Evolutionary conservation across 2,888 invertebrate genomes (phyloP), one percentile per base, ranked within the genome.

Genomic region (Sceliomorpha sp.): DNA sequence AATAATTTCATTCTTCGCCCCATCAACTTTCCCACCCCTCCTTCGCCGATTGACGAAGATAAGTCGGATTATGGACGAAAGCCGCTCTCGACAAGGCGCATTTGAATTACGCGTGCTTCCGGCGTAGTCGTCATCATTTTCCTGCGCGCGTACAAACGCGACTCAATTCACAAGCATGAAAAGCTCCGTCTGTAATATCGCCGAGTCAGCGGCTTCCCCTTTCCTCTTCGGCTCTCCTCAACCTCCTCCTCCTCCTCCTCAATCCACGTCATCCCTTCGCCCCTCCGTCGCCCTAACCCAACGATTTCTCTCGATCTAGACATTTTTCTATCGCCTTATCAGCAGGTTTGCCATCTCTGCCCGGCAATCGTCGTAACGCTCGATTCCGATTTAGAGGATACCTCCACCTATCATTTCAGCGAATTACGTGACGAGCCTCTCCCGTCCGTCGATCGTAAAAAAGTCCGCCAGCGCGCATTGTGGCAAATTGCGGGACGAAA

Each of bases 321-420:
- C 63, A 64, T 64, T 64, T 64, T 64, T 50, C 64, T 56, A 64
- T 56, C 64, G 64, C 64, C 56, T 64, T 64, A 64, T 64, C 64
- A 64, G 64, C 56, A 56, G 56, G 44, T 64, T 56, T 56, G 47
- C 50, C 56, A 64, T 44, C 45, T 36, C 44, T 31, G 47, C n/a
- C n/a, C 45, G 45, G 60, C 42, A 45, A 62, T 45, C 47, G 48
- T 39, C 45, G 15, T 47, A 48, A 55, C 34, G 53, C 14, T 36
- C 53, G 17, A 39, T 53, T 62, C 31, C 45, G 62, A 62, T 62
- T 62, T 45, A 14, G 15, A 44, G 14, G 31, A 51, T 12, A 39
- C 37, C 48, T 17, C 8, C 8, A 12, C 8, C 9, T 24, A 12
- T 27, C 17, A 15, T 27, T 26, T 40, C 14, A 31, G 20, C 12